phyloP scores from a whole-genome alignment of 2,797 vertebrate genomes.

The Chaenodraco wilsoni region DNA sequence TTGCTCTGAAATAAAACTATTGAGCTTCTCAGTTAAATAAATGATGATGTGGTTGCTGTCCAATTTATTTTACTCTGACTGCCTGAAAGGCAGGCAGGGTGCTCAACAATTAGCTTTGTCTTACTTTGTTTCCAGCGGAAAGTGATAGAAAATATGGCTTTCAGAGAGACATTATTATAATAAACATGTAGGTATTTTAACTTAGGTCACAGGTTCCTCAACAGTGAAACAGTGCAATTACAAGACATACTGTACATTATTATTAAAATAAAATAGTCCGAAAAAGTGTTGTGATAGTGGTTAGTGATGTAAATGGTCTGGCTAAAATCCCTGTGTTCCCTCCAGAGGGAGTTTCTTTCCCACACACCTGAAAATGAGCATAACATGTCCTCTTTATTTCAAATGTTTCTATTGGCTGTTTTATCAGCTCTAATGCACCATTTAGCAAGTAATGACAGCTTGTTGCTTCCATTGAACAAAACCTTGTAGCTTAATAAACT shows the following conservation, averaged over 20 bases:
- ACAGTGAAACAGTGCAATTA: too few relatives aligned
- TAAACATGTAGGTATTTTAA: background rate
- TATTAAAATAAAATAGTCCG: too few relatives aligned
- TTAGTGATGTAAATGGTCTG: too few relatives aligned
- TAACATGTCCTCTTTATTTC: background rate
- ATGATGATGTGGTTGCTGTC: constrained; percentile 33
- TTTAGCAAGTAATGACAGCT: too few relatives aligned
- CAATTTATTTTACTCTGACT: constrained; percentile 40
- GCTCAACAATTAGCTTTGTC: constrained; percentile 31
- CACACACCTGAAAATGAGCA: too few relatives aligned
- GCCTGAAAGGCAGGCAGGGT: constrained; percentile 21
- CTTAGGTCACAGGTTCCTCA: too few relatives aligned
- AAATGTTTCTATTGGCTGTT: background rate
- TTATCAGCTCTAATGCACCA: background rate
- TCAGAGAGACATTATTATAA: background rate
- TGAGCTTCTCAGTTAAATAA: constrained; percentile 33
- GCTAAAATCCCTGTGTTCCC: too few relatives aligned
- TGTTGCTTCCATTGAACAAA: constrained; percentile 14
- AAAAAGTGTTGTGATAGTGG: too few relatives aligned
- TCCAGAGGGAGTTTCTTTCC: too few relatives aligned
- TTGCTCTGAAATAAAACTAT: constrained; percentile 33
- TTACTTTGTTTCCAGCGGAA: constrained; percentile 21
- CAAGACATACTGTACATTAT: too few relatives aligned
- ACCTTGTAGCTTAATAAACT: background rate
- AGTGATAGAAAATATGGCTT: background rate